A percentile compares a stretch with the other conserved stretches of the same genome.
These are phyloP conservation scores for Galeopsomyia nigrocyanea DNA, from an alignment of 2,888 invertebrate species.

Conservation along the genomic window DNA sequence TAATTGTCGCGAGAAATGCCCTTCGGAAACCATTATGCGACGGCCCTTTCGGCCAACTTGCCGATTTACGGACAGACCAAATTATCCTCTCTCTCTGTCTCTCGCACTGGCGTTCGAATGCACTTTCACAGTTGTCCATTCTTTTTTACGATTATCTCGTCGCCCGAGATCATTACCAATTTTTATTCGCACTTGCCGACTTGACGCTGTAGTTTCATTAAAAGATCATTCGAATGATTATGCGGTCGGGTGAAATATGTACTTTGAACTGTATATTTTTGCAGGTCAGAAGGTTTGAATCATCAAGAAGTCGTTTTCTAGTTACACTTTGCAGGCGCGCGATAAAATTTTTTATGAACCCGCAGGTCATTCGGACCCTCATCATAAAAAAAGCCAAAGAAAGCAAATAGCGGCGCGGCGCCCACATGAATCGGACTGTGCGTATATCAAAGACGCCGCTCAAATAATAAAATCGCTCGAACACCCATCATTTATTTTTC, in stretches of 20 bases:
- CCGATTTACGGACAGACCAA: slow-evolving; percentile 40
- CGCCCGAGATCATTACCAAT: slow-evolving; percentile 1
- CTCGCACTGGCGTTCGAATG: not conserved
- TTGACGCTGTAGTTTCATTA: not conserved
- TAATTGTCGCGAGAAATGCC: slow-evolving; percentile 65
- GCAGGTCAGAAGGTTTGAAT: too few relatives aligned
- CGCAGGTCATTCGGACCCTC: slow-evolving; percentile 37
- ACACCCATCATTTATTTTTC: slow-evolving; percentile 32
- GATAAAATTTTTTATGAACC: slow-evolving; percentile 30
- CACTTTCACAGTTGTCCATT: not conserved
- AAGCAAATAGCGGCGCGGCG: slow-evolving; percentile 29
- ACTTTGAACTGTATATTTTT: too few relatives aligned
- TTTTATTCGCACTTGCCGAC: slow-evolving; percentile 11
- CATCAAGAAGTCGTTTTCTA: too few relatives aligned
- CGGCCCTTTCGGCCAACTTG: slow-evolving; percentile 31
- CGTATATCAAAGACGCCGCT: slow-evolving; percentile 15
- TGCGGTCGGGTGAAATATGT: too few relatives aligned
- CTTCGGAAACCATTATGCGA: slow-evolving; percentile 63
- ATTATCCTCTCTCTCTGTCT: slow-evolving; percentile 35
- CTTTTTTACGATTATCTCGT: slow-evolving; percentile 21
- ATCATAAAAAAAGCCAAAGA: slow-evolving; percentile 43
- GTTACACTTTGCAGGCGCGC: too few relatives aligned
- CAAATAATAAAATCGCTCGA: slow-evolving; percentile 34
- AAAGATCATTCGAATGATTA: too few relatives aligned
- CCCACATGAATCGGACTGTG: slow-evolving; percentile 3